Conservation (phyloP, 2,797 vertebrate genomes). For the Pteronotus mesoamericanus region DNA sequence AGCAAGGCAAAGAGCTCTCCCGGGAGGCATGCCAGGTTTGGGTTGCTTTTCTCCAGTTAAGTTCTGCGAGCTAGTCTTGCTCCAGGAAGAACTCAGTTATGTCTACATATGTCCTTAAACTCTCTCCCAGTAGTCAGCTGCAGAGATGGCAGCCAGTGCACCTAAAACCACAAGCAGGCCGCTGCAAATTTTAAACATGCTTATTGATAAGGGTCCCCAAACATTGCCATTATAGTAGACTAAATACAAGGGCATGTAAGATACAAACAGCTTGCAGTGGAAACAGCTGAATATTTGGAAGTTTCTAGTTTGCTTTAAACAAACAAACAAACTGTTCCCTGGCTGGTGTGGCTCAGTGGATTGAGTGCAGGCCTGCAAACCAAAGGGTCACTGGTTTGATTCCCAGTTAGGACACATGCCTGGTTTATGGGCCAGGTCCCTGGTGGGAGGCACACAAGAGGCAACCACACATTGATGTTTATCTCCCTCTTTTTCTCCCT, state of each 20-base stretch:
- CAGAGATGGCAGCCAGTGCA: background rate
- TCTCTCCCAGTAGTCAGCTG: constrained; percentile 26
- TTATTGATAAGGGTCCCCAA: background rate
- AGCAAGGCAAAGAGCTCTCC: constrained; percentile 71
- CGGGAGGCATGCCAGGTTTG: background rate
- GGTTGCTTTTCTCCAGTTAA: background rate
- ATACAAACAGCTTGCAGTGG: background rate
- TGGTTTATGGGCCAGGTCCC: too few species aligned
- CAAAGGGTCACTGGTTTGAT: too few species aligned
- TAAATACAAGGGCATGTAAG: constrained; percentile 23
- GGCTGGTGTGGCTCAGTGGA: too few species aligned
- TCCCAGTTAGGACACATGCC: too few species aligned
- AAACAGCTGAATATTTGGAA: background rate
- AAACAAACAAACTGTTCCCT: too few species aligned
- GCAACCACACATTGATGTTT: too few species aligned
- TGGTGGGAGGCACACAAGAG: too few species aligned
- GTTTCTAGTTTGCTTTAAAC: background rate
- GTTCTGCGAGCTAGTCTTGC: constrained; percentile 35
- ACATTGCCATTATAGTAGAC: constrained; percentile 41
- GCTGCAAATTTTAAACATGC: background rate
- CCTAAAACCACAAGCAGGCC: background rate
- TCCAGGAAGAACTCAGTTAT: constrained; percentile 41
- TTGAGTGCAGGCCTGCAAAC: too few species aligned
- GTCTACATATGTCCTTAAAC: constrained; percentile 67
- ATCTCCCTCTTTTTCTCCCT: too few species aligned